Base-by-base conservation (phyloP, 2,113 vertebrate species). In the Epinephelus lanceolatus region DNA sequence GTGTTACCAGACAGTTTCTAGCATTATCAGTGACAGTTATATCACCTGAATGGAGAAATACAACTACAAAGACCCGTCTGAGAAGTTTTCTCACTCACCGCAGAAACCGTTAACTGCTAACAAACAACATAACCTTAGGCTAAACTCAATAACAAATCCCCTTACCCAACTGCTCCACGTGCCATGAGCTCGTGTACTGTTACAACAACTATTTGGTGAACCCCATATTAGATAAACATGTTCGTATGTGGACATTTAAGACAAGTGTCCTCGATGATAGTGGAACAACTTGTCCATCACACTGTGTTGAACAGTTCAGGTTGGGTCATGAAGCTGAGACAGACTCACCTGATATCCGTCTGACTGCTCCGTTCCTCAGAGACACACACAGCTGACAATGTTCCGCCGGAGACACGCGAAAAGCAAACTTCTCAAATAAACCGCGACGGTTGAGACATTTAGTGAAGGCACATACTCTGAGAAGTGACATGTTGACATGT, bases 401-500 rank as follows among this genome's bases (percentile, higher is more conserved):
- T 23, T 89, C 76, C 30, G 68, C 76, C 25, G 80, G 63, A 27
- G 84, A 59, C 61, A 40, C 59, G 6, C 81, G 69, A 1, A 53
- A 71, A 21, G 80, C n/a, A 27, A 47, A 73, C 52, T 53, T 88
- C 18, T 92, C 89, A 17, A 90, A 23, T 1, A 93, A 76, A 42
- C 74, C 42, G 33, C 85, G 87, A 7, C 89, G 86, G 23, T 69
- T 77, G 13, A 94, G 30, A 71, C 75, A 81, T 65, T 88, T 93
- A 3, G 91, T 56, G 52, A 94, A 91, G 68, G 91, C 83, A 87
- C 92, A 93, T 0, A 94, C 62, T 87, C 94, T 91, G 17, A 96
- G 85, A 30, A 96, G 89, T 45, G 95, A 95, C 96, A 96, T 96
- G 90, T 94, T 94, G 89, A 92, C 90, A 91, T 91, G 79, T 52